Evolutionary conservation across 2,888 invertebrate species (phyloP), one percentile per base, ranked within the genome.

Genomic region (Homarus gammarus): DNA sequence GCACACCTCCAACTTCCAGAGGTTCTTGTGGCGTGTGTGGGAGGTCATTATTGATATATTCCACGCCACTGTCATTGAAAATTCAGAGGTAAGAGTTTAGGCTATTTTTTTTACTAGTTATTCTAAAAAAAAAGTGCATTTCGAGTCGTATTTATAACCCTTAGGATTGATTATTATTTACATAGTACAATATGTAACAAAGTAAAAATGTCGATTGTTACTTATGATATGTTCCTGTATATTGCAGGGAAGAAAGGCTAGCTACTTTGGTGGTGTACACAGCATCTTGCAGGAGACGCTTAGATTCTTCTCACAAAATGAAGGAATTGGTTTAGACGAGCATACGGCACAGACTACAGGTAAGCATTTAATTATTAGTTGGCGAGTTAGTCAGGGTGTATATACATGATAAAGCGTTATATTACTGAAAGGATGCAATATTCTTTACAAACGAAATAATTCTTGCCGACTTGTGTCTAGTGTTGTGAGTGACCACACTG

Each of bases 221-320:
- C n/a, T n/a, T n/a, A n/a, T n/a, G n/a, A n/a, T n/a, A n/a, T n/a
- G n/a, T n/a, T 8, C 2, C 22, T 31, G 2, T 77, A 61, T 33
- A n/a, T 86, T 75, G 31, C 33, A 92, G 92, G 86, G 87, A 33
- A 64, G 92, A 33, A 89, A 61, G 31, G 68, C 92, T 1, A 73
- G 73, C 18, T 90, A 83, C 64, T 92, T 92, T 84, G 75, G 85
- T 22, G 87, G 89, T 8, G 89, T 91, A 27, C 56, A 87, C 75
- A 78, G 82, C n/a, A 86, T 89, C 18, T 72, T 92, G 6, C 49
- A 87, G 33, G 36, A 68, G 8, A 89, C 90, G 10, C 79, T 90
- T n/a, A 83, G 68, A 8, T 92, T 92, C 82, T 89, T 92, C 70
- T 81, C 87, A 5, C 92, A 90, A 10, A 27, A 49, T 31, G 89